Percentiles rank a stretch among this genome's conserved stretches.
Evolutionary conservation across 2,797 vertebrate genomes (phyloP).

Genomic region (Saguinus oedipus): DNA sequence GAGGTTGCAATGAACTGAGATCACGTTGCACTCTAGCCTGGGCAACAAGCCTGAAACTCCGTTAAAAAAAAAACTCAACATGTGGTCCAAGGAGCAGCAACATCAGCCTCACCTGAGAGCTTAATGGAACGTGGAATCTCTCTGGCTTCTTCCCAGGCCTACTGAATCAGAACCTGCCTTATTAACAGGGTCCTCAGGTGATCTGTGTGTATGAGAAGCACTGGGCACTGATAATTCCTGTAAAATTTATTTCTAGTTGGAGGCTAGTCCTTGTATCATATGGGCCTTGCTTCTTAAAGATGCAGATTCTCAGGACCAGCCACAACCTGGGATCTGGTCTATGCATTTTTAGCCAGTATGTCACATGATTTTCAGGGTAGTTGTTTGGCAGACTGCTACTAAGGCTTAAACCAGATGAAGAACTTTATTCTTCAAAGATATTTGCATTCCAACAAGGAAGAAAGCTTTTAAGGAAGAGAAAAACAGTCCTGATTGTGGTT

Average conservation of each 20-base stretch:
- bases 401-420: background rate
- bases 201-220: background rate
- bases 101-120: background rate
- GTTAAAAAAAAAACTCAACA: too few species aligned
- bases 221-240: background rate
- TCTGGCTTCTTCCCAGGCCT: background rate
- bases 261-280: background rate
- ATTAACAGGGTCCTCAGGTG: background rate
- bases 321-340: background rate
- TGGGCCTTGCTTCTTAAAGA: background rate
- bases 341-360: background rate
- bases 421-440: background rate
- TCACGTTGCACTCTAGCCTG: too few species aligned
- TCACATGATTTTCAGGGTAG: background rate
- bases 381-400: background rate
- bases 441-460: background rate
- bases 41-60: too few species aligned
- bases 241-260: background rate
- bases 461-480: background rate
- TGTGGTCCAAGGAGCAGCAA: background rate
- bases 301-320: background rate
- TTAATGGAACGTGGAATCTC: background rate
- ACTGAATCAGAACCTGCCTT: background rate
- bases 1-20: too few species aligned
- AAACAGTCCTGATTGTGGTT: background rate